Evolutionary conservation across 2,888 invertebrate species (phyloP), one percentile per base, ranked within the genome.

Genomic region (Chrysolina americana): DNA sequence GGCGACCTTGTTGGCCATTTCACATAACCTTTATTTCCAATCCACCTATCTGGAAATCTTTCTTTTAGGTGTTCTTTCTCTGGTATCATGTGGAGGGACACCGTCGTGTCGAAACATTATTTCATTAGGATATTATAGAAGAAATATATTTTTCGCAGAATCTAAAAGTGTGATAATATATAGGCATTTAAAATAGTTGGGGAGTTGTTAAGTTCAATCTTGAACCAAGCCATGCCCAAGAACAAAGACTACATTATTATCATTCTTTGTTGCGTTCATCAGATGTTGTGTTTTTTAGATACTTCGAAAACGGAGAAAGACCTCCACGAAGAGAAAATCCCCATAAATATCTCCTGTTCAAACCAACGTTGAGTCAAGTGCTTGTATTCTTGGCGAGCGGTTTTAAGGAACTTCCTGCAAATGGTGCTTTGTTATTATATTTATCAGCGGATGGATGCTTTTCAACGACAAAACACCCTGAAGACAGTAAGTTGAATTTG

Each of bases 311-410:
- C 87, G 94, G 94, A 48, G 93, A 92, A 80, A 88, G 89, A 83
- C 91, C 93, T 72, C 63, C 76, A 8, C 92, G 93, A 87, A 90
- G 95, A 85, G 95, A 96, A 88, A 98, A 98, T 90, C 98, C 98
- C 56, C 98, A 98, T 90, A 98, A 98, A 89, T 98, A 97, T 90
- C 91, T 98, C 82, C 91, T 98, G 82, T 98, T 96, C 90, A 97
- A 97, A 88, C 98, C 98, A 73, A 96, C 97, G 68, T 94, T 97
- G 83, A 95, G 95, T 87, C 98, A 98, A 89, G 93, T 98, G 73
- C 92, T 98, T 87, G 96, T 98, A 78, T 98, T 98, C 89, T 91
- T 98, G 83, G 94, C 96, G 74, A 96, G 93, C 85, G 96, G 97
- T 76, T 97, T 97, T 89, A 96, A 97, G 87, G 98, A 98, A 89